A percentile compares a stretch with the other conserved stretches of the same genome.
phyloP scores from a whole-genome alignment of 2,888 invertebrate genomes.

The Troides aeacus region DNA sequence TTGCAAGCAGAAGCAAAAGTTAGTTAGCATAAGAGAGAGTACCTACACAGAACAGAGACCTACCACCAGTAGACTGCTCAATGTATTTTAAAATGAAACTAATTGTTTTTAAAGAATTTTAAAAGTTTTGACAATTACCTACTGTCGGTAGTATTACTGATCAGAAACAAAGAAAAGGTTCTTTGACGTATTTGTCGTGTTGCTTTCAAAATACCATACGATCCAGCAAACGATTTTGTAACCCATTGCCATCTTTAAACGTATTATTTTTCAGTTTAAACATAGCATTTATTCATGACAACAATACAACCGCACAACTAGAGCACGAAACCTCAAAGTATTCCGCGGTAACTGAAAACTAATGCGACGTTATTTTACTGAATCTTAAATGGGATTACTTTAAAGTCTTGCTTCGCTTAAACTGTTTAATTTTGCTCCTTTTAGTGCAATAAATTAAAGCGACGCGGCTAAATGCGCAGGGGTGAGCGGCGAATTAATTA shows the following conservation, averaged over 20 bases:
- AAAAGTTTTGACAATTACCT: no score
- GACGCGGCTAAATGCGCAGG: slow-evolving; percentile 33
- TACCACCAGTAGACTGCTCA: no score
- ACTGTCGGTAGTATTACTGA: no score
- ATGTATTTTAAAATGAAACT: no score
- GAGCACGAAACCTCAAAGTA: slow-evolving; percentile 26
- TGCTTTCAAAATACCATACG: no score
- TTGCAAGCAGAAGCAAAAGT: no score
- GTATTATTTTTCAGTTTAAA: neutral
- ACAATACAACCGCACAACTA: neutral
- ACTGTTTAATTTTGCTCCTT: slow-evolving; percentile 39
- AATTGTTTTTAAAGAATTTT: no score
- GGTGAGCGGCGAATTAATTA: slow-evolving; percentile 40
- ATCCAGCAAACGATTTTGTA: no score
- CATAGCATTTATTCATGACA: neutral
- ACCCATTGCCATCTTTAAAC: neutral
- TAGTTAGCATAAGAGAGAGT: no score
- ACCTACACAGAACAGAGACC: no score
- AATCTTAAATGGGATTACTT: slow-evolving; percentile 36
- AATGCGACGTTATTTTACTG: slow-evolving; percentile 27
- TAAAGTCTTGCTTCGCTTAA: slow-evolving; percentile 37
- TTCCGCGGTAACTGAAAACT: slow-evolving; percentile 31
- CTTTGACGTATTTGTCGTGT: no score
- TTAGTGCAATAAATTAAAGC: slow-evolving; percentile 39
- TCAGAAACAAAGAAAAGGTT: no score